A percentile compares a stretch with the other conserved stretches of the same genome.
These are phyloP conservation scores for human DNA, from an alignment of 2,113 vertebrate genomes.

Conservation along the genomic window GRCh38 chr20:19973001-19973500, in stretches of 20 bases:
- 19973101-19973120: not conserved
- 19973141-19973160: not conserved
- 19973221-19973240: not conserved
- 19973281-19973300: not conserved
- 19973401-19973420: not conserved
- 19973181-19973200: not conserved
- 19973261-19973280: not conserved
- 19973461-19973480: not conserved
- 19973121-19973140: not conserved
- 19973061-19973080: not conserved
- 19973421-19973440: not conserved
- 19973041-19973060: not conserved
- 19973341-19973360: not conserved
- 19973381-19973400: not conserved
- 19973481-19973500: not conserved
- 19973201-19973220: not conserved
- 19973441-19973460: not conserved
- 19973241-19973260: not conserved
- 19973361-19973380: not conserved
- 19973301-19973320: not conserved
- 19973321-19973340: not conserved
- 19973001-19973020: not conserved
- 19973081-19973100: not conserved
- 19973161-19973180: not conserved
- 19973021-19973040: not conserved